Percentiles rank a stretch among this genome's conserved stretches.
phyloP scores from a whole-genome alignment of 1,140 invertebrate species.

The Hycleus cichorii region DNA sequence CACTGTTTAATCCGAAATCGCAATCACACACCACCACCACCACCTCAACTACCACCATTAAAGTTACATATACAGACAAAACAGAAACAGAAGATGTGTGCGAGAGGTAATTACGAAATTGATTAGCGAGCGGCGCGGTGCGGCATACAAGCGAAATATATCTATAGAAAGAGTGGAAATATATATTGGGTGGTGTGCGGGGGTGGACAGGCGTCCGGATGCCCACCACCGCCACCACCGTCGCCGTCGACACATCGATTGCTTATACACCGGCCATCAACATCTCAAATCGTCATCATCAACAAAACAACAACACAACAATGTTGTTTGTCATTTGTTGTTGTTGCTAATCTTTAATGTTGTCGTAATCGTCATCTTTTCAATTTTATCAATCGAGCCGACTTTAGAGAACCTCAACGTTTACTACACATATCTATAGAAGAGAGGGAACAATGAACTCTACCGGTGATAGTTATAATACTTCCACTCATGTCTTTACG shows the following conservation, averaged over 20 bases:
- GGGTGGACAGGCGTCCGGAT: conserved; percentile 37
- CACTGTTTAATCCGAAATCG: conserved; percentile 7
- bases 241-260: neutral
- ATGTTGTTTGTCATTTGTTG: too few relatives aligned
- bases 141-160: neutral
- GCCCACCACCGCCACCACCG: neutral
- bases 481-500: neutral
- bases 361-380: neutral
- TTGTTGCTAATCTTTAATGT: too few relatives aligned
- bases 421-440: neutral
- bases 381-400: conserved; percentile 1
- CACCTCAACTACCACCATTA: neutral
- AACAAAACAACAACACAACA: too few relatives aligned
- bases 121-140: conserved; percentile 27
- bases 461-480: neutral
- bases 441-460: neutral
- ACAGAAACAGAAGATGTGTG: conserved; percentile 26
- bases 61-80: neutral
- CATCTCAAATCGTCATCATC: conserved; percentile 6
- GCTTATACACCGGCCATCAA: conserved; percentile 24
- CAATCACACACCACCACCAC: conserved; percentile 1
- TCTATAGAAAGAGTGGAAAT: conserved; percentile 2
- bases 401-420: too few relatives aligned
- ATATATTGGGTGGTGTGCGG: conserved; percentile 23
- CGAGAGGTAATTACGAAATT: conserved; percentile 34